Conservation (phyloP, 2,888 invertebrate genomes). For the Ennomos erosarius region DNA sequence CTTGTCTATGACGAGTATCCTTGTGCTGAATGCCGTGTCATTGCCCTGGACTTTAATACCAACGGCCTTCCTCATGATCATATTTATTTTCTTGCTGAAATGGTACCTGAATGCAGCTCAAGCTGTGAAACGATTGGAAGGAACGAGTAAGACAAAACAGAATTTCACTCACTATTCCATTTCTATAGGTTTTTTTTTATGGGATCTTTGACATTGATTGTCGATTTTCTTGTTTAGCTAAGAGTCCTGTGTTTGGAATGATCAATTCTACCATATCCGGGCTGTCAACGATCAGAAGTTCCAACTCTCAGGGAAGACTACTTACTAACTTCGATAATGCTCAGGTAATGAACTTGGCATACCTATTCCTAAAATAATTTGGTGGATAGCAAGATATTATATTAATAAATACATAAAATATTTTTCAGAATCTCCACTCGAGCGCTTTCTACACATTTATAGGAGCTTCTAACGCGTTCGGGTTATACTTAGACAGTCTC, state of each 20-base stretch:
- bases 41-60: conserved; percentile 76
- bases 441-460: conserved; percentile 89
- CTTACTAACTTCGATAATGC: conserved; percentile 84
- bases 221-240: conserved; percentile 75
- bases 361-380: background rate
- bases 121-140: conserved; percentile 90
- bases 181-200: too few relatives aligned
- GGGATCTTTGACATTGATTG: background rate
- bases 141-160: conserved; percentile 83
- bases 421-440: conserved; percentile 87
- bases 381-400: background rate
- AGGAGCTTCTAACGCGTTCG: conserved; percentile 88
- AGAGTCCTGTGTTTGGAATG: conserved; percentile 93
- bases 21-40: conserved; percentile 70
- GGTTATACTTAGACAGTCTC: conserved; percentile 89
- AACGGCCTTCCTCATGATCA: conserved; percentile 66
- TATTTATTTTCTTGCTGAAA: conserved; percentile 87
- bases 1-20: conserved; percentile 64
- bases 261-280: conserved; percentile 90
- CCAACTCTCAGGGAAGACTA: conserved; percentile 86
- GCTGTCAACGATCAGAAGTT: conserved; percentile 90
- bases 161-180: too few relatives aligned
- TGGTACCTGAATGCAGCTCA: conserved; percentile 91
- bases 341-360: conserved; percentile 66
- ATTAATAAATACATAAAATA: background rate